Base-by-base conservation (phyloP, 1,140 invertebrate genomes). In the Cotesia chilonis region DNA sequence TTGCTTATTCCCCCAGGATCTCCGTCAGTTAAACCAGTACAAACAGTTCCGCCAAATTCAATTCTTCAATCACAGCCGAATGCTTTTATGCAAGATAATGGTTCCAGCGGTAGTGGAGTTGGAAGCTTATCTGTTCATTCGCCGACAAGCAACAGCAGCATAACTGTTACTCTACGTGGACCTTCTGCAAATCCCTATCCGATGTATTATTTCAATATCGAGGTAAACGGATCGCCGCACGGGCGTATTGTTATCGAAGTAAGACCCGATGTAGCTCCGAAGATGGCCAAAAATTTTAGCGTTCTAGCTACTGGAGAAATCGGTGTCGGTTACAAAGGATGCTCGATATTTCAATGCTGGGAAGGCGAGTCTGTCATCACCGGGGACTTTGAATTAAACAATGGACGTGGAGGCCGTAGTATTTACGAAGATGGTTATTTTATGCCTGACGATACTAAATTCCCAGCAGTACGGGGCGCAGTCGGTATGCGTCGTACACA, bases 221-320 rank as follows among this genome's bases (percentile, higher is more conserved):
- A 94, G 76, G 90, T 93, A 12, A 92, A 93, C 80, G 91, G 92
- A 10, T 83, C 89, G 17, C 88, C 89, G 0, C 88, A 91, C 70
- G 94, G 94, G 0, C 88, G 94, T 14, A 90, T 96, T 65, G 90
- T 96, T 4, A 92, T 96, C 74, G 94, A 97, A 87, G 91, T 96
- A 6, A 90, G 94, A 75, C 91, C 91, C 5, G 94, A 97, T 84
- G 91, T 92, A 4, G 95, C 95, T 3, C 96, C 96, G 3, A 95
- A 93, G 80, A 98, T 97, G 90, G 92, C 94, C 28, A 94, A 95
- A 81, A 98, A 98, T 84, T 98, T 97, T 84, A 90, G 91, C 72
- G 89, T 92, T 1, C 85, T 98, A 3, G 90, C 93, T 9, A 94
- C 92, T 0, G 94, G 94, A 2, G 94, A 95, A 77, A 88, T 91